Conservation (phyloP, 2,797 vertebrate species). For the Graptemys geographica region DNA sequence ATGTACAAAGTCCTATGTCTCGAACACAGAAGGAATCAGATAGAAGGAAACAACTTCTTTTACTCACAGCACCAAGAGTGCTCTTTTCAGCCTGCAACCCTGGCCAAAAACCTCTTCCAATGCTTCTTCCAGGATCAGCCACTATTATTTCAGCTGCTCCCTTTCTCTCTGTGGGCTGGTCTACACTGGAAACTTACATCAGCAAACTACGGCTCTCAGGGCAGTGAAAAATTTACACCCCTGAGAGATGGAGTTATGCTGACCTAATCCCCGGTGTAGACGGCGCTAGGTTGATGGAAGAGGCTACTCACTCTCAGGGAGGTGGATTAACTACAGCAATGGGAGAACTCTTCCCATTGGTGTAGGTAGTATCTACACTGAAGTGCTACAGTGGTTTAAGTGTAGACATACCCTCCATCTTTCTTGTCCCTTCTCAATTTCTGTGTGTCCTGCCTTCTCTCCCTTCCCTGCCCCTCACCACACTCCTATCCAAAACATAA, state of each 20-base stretch:
- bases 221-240: too few species aligned
- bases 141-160: background rate
- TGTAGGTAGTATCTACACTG: background rate
- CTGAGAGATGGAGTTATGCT: too few species aligned
- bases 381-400: background rate
- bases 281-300: background rate
- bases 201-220: background rate
- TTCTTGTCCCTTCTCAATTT: background rate
- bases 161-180: background rate
- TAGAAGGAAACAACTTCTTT: background rate
- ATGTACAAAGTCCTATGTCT: background rate
- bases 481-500: background rate
- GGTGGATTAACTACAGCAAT: background rate
- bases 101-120: background rate
- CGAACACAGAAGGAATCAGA: background rate
- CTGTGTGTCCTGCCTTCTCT: background rate
- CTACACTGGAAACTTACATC: background rate
- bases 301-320: background rate
- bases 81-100: background rate
- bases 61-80: background rate
- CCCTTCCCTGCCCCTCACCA: background rate
- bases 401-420: background rate
- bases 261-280: background rate
- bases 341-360: background rate
- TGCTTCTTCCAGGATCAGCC: background rate